Evolutionary conservation across 2,797 vertebrate genomes (phyloP), one percentile per base, ranked within the genome.

Genomic region (Crocodylus rhombifer): DNA sequence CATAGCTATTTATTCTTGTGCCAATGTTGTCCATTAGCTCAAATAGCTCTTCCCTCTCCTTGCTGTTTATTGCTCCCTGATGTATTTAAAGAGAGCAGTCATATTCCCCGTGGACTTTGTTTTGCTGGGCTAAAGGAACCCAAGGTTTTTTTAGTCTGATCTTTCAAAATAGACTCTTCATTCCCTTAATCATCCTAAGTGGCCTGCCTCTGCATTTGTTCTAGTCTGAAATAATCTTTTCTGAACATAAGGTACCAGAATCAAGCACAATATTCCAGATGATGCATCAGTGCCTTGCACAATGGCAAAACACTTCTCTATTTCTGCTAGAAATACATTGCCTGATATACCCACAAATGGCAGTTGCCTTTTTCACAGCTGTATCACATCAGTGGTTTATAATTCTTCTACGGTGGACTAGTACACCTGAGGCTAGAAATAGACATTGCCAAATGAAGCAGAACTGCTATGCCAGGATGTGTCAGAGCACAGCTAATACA

Each of bases 1-100:
- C 33, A 30, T 69, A 69, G 65, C 16, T 69, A 33, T 69, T 69
- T 67, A 67, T 67, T 67, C 65, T 67, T 69, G n/a, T 69, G 13
- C 65, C 65, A 30, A 86, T 95, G 18, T n/a, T 79, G 51, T 23
- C 62, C 42, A 51, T 51, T 51, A 51, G 9, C 42, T 51, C 42
- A 51, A 51, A 51, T 51, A 51, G 42, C 42, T 51, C 42, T 51
- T 51, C 10, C 11, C 42, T 2, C 42, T 51, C 9, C 42, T 51
- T 51, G 42, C 42, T 84, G 62, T 92, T 94, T 93, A 79, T 30
- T 30, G 30, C 56, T 92, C 94, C 56, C 58, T 93, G 88, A 81
- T 56, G 1, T 71, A 88, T 86, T 95, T 20, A 42, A 8, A 56
- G 56, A 93, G 84, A 69, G 69, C 25, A 84, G 7, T 91, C 80